phyloP scores from a whole-genome alignment of 1,140 invertebrate genomes.

The Drosophila punjabiensis region DNA sequence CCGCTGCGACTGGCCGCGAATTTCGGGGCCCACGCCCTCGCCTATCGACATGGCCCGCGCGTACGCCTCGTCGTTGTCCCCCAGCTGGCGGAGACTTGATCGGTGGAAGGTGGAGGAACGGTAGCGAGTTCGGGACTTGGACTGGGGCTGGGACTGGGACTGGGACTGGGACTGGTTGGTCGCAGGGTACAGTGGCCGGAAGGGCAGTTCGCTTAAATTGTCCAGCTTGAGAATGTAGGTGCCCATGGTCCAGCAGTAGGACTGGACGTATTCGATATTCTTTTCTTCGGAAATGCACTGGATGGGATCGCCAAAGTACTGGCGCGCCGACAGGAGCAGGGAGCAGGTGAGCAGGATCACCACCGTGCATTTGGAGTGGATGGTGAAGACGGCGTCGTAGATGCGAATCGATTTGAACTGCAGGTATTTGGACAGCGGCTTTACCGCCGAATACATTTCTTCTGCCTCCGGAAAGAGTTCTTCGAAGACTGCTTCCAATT shows the following conservation, averaged over 20 bases:
- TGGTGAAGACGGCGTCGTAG: conserved; percentile 89
- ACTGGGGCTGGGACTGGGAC: background rate
- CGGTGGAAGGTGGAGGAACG: background rate
- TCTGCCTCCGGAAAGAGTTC: conserved; percentile 70
- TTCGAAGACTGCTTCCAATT: conserved; percentile 68
- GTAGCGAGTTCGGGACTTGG: background rate
- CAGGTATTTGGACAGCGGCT: conserved; percentile 85
- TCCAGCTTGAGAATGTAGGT: conserved; percentile 88
- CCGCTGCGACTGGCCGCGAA: conserved; percentile 86
- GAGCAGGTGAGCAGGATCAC: conserved; percentile 89
- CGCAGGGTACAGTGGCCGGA: background rate
- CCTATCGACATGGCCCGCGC: conserved; percentile 66
- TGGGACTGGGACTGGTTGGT: background rate
- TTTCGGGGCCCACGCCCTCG: conserved; percentile 71
- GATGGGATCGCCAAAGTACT: conserved; percentile 91
- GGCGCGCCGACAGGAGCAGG: conserved; percentile 88
- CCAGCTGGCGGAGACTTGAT: conserved; percentile 17
- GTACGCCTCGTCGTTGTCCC: conserved; percentile 65
- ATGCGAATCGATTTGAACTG: conserved; percentile 89
- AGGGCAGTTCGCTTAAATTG: conserved; percentile 1
- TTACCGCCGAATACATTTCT: conserved; percentile 81
- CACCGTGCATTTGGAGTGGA: conserved; percentile 90
- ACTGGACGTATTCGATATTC: conserved; percentile 88
- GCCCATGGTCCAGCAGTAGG: conserved; percentile 92
- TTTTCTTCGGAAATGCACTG: conserved; percentile 87